Evolutionary conservation across 2,888 invertebrate genomes (phyloP).

Genomic region (Rotaria socialis): DNA sequence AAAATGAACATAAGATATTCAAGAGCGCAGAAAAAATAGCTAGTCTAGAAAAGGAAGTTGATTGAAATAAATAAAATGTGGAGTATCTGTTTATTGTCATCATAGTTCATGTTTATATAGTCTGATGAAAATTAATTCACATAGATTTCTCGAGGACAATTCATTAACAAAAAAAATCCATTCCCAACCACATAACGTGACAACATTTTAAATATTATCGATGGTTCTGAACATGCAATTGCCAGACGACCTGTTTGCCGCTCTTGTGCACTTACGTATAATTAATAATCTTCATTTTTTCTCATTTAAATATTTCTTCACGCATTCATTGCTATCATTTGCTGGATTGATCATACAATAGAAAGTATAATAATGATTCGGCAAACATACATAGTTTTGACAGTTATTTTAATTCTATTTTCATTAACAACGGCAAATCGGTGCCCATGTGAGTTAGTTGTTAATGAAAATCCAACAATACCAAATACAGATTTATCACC

Average conservation of each 20-base stretch:
- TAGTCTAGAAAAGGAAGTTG: neutral
- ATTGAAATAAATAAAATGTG: constrained; percentile 27
- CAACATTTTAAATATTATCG: neutral
- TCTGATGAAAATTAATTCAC: neutral
- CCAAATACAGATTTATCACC: neutral
- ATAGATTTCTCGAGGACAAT: neutral
- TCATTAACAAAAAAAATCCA: neutral
- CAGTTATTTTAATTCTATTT: neutral
- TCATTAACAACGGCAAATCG: neutral
- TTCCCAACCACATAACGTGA: neutral
- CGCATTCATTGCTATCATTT: neutral
- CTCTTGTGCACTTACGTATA: neutral
- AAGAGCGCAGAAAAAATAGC: neutral
- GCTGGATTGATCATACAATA: neutral
- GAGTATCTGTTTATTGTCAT: neutral
- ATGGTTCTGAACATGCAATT: neutral
- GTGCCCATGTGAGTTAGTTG: constrained; percentile 6
- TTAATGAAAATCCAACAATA: neutral
- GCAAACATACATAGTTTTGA: neutral
- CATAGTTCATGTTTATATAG: neutral
- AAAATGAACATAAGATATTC: too few species aligned
- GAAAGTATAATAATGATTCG: neutral
- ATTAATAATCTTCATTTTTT: neutral
- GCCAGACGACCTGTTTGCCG: neutral
- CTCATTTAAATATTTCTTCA: neutral